phyloP scores from a whole-genome alignment of 2,888 invertebrate species.

The Drosophila pegasa region DNA sequence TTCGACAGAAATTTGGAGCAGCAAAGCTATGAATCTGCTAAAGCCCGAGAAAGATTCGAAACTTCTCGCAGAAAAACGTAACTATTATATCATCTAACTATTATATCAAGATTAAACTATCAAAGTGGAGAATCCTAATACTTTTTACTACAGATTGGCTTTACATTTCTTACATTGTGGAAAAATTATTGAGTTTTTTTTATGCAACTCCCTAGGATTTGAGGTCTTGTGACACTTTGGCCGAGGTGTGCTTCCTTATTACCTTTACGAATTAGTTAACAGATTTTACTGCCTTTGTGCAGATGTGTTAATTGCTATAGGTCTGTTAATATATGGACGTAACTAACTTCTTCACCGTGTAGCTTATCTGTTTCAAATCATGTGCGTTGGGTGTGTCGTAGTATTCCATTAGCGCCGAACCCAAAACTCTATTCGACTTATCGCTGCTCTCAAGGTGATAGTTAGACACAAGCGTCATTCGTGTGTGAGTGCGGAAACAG shows the following conservation, averaged over 20 bases:
- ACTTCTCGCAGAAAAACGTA: neutral
- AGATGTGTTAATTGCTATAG: conserved; percentile 6
- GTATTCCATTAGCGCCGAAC: conserved; percentile 5
- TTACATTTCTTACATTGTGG: neutral
- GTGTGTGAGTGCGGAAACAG: conserved; percentile 5
- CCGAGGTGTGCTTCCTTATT: conserved; percentile 8
- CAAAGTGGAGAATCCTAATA: no score
- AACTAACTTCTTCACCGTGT: neutral
- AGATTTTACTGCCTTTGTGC: conserved; percentile 3
- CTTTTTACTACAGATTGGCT: no score
- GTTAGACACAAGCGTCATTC: neutral
- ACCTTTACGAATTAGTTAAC: conserved; percentile 4
- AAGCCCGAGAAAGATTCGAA: neutral
- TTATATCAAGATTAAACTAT: neutral
- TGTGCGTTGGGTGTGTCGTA: conserved; percentile 7
- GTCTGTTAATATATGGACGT: neutral
- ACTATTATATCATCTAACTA: neutral
- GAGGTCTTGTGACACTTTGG: neutral
- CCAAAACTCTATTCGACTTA: conserved; percentile 5
- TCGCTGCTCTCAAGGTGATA: conserved; percentile 1
- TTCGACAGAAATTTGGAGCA: no score
- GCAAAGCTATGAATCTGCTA: no score
- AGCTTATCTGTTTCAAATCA: conserved; percentile 7
- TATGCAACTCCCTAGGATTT: neutral
- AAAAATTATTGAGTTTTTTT: neutral